Percentiles rank a stretch among this genome's conserved stretches.
Conservation (phyloP, 2,797 vertebrate genomes). For the Echeneis naucrates region DNA sequence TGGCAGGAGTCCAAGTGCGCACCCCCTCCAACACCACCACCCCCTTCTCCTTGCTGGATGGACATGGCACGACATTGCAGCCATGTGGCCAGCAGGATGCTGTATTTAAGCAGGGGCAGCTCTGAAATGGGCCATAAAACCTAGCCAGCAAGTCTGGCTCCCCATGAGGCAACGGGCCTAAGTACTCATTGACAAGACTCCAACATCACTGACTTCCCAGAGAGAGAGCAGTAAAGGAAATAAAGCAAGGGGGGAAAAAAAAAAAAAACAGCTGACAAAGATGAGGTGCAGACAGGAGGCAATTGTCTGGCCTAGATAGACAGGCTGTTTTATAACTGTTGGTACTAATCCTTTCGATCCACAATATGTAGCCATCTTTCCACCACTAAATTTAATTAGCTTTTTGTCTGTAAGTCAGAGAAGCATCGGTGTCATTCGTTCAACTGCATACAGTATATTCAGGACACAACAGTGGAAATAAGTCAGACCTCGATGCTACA, state of each 20-base stretch:
- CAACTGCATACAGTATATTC: constrained; percentile 12
- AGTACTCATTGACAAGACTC: constrained; percentile 80
- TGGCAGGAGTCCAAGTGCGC: constrained; percentile 60
- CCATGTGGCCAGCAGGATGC: constrained; percentile 81
- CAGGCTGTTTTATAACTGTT: constrained; percentile 54
- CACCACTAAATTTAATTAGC: constrained; percentile 7
- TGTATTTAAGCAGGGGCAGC: constrained; percentile 78
- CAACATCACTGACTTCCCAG: constrained; percentile 71
- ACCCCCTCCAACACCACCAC: neutral
- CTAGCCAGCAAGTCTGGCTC: constrained; percentile 82
- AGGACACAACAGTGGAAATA: constrained; percentile 23
- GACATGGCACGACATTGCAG: constrained; percentile 77
- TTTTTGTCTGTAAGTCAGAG: constrained; percentile 15
- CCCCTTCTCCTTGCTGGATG: constrained; percentile 55
- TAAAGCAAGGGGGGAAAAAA: constrained; percentile 30
- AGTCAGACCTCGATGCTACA: constrained; percentile 39
- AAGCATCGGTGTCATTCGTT: constrained; percentile 18
- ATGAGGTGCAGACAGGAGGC: constrained; percentile 66
- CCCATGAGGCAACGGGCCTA: constrained; percentile 74
- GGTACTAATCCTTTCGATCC: constrained; percentile 47
- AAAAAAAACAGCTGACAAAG: constrained; percentile 48
- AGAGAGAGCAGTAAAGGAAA: constrained; percentile 56
- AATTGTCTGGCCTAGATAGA: constrained; percentile 55
- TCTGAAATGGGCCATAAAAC: constrained; percentile 80
- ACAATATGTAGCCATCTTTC: constrained; percentile 23